These are phyloP conservation scores for Cygnus buccinator DNA, from an alignment of 2,113 vertebrate genomes.

Conservation along the genomic window DNA sequence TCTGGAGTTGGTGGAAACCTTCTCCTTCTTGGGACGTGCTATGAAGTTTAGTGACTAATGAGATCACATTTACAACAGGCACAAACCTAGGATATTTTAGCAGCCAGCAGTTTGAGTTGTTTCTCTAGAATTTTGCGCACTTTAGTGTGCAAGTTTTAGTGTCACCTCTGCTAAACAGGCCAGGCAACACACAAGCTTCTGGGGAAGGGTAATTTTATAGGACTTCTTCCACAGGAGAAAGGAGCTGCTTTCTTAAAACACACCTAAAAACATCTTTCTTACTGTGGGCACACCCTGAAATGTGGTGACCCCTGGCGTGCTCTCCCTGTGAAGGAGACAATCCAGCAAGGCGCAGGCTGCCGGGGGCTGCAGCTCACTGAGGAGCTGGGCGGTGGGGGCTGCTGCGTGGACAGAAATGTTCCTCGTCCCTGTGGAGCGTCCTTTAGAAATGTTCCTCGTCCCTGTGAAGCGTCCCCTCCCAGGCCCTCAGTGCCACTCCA, in stretches of 20 bases:
- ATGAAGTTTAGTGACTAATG: background rate
- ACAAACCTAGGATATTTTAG: background rate
- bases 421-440: no score
- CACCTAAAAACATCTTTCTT: background rate
- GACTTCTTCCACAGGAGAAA: background rate
- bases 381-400: no score
- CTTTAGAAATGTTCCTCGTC: no score
- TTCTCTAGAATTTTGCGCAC: background rate
- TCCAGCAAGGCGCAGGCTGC: background rate
- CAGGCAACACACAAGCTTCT: accelerated
- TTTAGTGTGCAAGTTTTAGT: background rate
- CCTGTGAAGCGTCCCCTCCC: no score
- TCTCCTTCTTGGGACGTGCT: background rate
- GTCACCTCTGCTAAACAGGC: accelerated
- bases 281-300: accelerated
- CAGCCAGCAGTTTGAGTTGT: background rate
- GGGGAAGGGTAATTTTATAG: background rate
- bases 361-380: no score
- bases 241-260: background rate
- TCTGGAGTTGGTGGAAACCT: background rate
- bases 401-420: no score
- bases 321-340: accelerated
- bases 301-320: accelerated
- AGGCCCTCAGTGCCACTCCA: no score
- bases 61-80: background rate